Base-by-base conservation (phyloP, 2,113 vertebrate genomes). In the Polyodon spathula region DNA sequence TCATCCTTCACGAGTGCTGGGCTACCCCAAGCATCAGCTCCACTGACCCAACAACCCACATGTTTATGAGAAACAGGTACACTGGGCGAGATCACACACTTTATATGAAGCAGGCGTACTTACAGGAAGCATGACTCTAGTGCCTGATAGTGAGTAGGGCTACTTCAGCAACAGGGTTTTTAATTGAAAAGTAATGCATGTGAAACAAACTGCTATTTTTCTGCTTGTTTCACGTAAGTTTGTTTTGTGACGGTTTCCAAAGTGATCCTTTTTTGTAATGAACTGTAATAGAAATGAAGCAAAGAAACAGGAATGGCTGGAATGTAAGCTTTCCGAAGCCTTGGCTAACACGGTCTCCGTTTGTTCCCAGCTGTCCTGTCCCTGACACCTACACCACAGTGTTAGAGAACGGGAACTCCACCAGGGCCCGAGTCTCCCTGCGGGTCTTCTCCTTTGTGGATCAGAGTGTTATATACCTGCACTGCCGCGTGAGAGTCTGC, bases 1-100 rank as follows among this genome's bases (percentile, higher is more conserved):
- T 92, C 40, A 74, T 95, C 52, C 82, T 94, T 63, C 81, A 77
- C 2, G 86, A 84, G 62, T 97, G 93, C 81, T 98, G 94, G 94
- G 90, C 85, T 1, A 94, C 93, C 0, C 84, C 91, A 1, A 84
- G 79, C 44, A 81, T 58, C 8, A 76, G 85, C 17, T 76, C 88
- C 9, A 0, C n/a, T 16, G 83, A 85, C 61, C 12, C 58, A 0
- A 8, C 63, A 54, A 70, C 66, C 10, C 70, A 83, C 16, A n/a
- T 66, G 60, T 95, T 95, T 69, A 80, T 94, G 69, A 83, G 83
- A 60, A 84, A 88, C 73, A 90, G 93, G 92, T 95, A 65, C 40
- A n/a, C n/a, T n/a, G n/a, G n/a, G n/a, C n/a, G n/a, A n/a, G n/a
- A n/a, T n/a, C n/a, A n/a, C n/a, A n/a, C n/a, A n/a, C n/a, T n/a